phyloP scores from a whole-genome alignment of 2,113 vertebrate species.

The Heloderma charlesbogerti region DNA sequence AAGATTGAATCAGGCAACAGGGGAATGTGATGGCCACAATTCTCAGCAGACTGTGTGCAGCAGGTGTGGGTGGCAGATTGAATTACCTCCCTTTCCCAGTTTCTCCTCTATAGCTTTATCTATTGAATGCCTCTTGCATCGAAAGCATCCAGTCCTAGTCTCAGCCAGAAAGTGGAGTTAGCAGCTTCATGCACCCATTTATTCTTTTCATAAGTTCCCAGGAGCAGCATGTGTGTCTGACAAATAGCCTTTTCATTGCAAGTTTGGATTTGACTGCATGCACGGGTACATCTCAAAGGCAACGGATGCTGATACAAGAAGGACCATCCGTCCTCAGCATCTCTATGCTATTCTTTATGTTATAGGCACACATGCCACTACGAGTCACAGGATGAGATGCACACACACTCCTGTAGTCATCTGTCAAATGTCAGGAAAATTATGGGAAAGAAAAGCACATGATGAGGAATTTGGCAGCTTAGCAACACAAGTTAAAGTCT shows the following conservation, averaged over 20 bases:
- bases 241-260: neutral
- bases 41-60: neutral
- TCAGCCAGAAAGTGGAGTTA: neutral
- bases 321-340: neutral
- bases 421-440: slow-evolving; percentile 4
- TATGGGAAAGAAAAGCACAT: neutral
- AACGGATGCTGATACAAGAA: neutral
- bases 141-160: neutral
- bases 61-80: slow-evolving; percentile 1
- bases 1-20: neutral
- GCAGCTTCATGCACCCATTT: neutral
- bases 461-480: neutral
- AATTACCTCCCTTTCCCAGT: neutral
- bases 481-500: neutral
- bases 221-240: neutral
- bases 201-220: neutral
- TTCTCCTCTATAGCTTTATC: neutral
- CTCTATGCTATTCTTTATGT: neutral
- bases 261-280: neutral
- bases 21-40: neutral
- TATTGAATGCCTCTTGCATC: neutral
- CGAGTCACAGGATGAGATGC: neutral
- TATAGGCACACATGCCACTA: neutral
- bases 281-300: neutral
- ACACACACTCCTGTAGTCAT: neutral